Percentiles rank a stretch among this genome's conserved stretches.
phyloP scores from a whole-genome alignment of 2,888 invertebrate species.

The Dasysyrphus tricinctus region DNA sequence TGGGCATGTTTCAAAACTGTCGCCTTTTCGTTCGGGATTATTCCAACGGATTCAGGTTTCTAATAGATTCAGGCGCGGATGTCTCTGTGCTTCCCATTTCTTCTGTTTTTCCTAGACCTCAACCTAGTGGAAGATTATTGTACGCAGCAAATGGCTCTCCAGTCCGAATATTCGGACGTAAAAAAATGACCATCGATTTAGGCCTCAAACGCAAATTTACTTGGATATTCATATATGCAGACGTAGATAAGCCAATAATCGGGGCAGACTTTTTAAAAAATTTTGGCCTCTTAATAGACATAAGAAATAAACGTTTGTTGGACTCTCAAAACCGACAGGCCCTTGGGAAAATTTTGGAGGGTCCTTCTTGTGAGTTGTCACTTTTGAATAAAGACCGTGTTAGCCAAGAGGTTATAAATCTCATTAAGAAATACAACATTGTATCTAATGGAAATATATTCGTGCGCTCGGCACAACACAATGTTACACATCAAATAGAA shows the following conservation, averaged over 20 bases:
- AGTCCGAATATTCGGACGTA: neutral
- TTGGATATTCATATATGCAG: too few species aligned
- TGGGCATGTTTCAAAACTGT: conserved; percentile 24
- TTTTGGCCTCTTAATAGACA: too few species aligned
- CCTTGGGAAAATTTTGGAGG: too few species aligned
- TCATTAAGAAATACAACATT: conserved; percentile 14
- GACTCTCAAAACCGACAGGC: too few species aligned
- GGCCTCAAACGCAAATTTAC: conserved; percentile 3
- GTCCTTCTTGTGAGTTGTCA: too few species aligned
- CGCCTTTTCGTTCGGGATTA: conserved; percentile 2
- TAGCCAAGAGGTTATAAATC: neutral
- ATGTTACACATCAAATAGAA: conserved; percentile 20
- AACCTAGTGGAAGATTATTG: conserved; percentile 15
- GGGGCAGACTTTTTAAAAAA: too few species aligned
- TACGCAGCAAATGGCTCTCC: conserved; percentile 4
- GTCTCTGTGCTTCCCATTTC: conserved; percentile 9
- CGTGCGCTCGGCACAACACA: too few species aligned
- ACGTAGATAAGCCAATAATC: too few species aligned
- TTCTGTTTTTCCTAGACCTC: neutral
- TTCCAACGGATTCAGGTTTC: neutral
- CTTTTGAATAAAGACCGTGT: neutral
- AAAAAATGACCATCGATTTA: conserved; percentile 18
- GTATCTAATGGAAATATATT: conserved; percentile 17
- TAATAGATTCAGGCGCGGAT: too few species aligned
- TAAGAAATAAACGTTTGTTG: too few species aligned